Conservation (phyloP, 1,140 invertebrate species). For the Nautilus pompilius region DNA sequence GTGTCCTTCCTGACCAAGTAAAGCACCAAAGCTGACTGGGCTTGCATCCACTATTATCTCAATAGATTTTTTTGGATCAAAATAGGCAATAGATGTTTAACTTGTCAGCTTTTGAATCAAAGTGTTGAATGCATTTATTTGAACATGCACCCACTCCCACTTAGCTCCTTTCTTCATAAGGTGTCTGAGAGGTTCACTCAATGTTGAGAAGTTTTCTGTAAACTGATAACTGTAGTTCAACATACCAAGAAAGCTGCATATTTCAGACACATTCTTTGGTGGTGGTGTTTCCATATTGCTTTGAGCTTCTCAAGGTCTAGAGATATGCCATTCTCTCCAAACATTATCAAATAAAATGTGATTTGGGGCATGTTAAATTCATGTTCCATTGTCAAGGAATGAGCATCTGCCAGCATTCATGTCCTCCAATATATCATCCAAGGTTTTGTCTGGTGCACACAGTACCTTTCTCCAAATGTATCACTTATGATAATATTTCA, state of each 20-base stretch:
- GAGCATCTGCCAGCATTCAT: too few species aligned
- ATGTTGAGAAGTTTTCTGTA: background rate
- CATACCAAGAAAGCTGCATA: constrained; percentile 1
- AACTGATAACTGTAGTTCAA: background rate
- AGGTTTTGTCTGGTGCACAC: too few species aligned
- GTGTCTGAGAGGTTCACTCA: background rate
- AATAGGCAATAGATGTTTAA: background rate
- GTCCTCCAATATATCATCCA: too few species aligned
- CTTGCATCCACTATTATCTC: background rate
- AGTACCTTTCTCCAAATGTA: too few species aligned
- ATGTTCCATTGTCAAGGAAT: too few species aligned
- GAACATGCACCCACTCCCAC: background rate
- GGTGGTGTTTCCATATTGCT: background rate
- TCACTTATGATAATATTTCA: too few species aligned
- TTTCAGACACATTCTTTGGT: background rate
- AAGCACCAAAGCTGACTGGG: background rate
- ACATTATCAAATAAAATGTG: background rate
- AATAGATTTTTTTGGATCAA: background rate
- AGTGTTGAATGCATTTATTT: background rate
- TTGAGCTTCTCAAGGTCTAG: background rate
- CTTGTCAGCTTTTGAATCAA: background rate
- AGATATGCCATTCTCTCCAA: background rate
- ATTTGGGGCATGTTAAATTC: background rate
- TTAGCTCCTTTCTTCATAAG: background rate
- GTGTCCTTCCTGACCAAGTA: background rate